Evolutionary conservation across 2,888 invertebrate species (phyloP).

Genomic region (Augiades crinisus): DNA sequence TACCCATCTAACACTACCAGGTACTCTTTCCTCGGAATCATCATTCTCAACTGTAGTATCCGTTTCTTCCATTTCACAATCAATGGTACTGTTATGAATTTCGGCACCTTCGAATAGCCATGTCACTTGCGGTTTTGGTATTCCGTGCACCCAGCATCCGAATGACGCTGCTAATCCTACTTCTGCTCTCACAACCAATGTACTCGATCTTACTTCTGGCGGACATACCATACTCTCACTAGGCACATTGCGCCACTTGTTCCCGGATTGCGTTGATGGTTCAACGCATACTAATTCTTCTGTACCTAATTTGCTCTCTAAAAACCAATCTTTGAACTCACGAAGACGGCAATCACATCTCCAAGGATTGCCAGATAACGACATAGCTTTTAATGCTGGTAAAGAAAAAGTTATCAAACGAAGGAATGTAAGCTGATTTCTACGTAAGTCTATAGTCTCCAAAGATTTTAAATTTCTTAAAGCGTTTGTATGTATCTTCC

Average conservation of each 20-base stretch:
- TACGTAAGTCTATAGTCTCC: constrained; percentile 89
- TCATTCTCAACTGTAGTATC: constrained; percentile 66
- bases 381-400: constrained; percentile 89
- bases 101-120: constrained; percentile 90
- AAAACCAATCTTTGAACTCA: constrained; percentile 92
- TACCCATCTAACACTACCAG: constrained; percentile 84
- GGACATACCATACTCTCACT: constrained; percentile 91
- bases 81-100: constrained; percentile 69
- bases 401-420: constrained; percentile 84
- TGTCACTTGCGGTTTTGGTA: constrained; percentile 90
- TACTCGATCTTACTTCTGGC: constrained; percentile 86
- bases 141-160: constrained; percentile 90
- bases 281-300: constrained; percentile 87
- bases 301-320: constrained; percentile 88
- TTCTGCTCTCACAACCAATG: constrained; percentile 85
- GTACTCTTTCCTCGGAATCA: constrained; percentile 67
- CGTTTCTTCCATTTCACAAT: constrained; percentile 72
- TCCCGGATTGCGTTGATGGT: constrained; percentile 85
- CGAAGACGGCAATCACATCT: constrained; percentile 93
- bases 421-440: constrained; percentile 87
- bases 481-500: constrained; percentile 87
- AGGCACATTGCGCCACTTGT: constrained; percentile 88
- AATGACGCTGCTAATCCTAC: constrained; percentile 92
- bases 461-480: constrained; percentile 88
- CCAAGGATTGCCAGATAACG: constrained; percentile 94